A percentile compares a stretch with the other conserved stretches of the same genome.
phyloP scores from a whole-genome alignment of 1,140 invertebrate species.

The Octopus bimaculoides region DNA sequence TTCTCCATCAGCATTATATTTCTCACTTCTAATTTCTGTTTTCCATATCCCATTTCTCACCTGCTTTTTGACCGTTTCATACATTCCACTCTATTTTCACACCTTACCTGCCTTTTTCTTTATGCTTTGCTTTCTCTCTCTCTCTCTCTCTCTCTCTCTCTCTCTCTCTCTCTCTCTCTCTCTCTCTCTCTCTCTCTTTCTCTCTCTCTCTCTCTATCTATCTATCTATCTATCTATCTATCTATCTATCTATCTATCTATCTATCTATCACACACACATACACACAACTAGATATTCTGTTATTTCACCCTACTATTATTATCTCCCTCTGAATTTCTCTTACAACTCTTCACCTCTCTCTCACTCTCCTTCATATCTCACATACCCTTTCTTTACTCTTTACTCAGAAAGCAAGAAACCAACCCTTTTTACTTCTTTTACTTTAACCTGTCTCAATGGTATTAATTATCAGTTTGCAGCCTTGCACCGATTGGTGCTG shows the following conservation, averaged over 20 bases:
- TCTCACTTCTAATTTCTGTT: background rate
- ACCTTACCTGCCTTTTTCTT: background rate
- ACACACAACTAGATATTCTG: too few relatives aligned
- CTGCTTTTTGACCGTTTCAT: background rate
- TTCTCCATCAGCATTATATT: background rate
- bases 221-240: background rate
- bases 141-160: background rate
- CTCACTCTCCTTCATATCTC: background rate
- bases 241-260: background rate
- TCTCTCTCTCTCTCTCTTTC: background rate
- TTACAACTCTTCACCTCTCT: background rate
- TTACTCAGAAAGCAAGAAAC: background rate
- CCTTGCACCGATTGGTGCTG: background rate
- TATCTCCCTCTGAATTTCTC: too few relatives aligned
- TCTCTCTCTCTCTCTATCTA: background rate
- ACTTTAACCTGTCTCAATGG: background rate
- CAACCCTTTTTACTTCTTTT: background rate
- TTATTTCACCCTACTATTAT: too few relatives aligned
- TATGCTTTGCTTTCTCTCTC: background rate
- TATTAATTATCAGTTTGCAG: constrained; percentile 10
- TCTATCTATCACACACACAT: too few relatives aligned
- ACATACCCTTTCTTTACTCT: background rate
- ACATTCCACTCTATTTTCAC: background rate
- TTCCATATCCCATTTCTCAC: background rate
- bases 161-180: background rate